phyloP scores from a whole-genome alignment of 2,888 invertebrate genomes.

The Camponotus fellah region DNA sequence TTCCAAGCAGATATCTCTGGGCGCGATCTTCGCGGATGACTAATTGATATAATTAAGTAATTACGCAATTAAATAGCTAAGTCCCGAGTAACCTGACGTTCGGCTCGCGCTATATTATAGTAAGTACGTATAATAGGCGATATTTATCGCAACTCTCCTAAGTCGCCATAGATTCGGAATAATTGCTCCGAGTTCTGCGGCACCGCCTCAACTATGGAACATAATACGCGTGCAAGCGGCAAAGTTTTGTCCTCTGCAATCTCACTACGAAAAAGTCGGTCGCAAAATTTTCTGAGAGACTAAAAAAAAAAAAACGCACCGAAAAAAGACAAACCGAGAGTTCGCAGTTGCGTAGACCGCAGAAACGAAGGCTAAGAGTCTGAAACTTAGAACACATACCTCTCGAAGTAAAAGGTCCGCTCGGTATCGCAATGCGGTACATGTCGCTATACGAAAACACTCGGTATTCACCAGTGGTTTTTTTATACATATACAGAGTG shows the following conservation, averaged over 20 bases:
- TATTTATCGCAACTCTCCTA: constrained; percentile 69
- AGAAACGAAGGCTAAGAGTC: constrained; percentile 39
- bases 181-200: constrained; percentile 73
- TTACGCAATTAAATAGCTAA: constrained; percentile 61
- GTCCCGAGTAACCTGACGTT: constrained; percentile 54
- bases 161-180: constrained; percentile 76
- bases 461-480: not conserved
- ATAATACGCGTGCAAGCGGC: constrained; percentile 18
- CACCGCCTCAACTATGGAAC: constrained; percentile 2
- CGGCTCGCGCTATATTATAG: constrained; percentile 70
- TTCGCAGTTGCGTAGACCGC: not conserved
- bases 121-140: constrained; percentile 77
- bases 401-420: constrained; percentile 23
- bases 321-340: constrained; percentile 55
- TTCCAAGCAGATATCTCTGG: constrained; percentile 19
- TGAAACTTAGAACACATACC: constrained; percentile 55
- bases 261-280: constrained; percentile 37
- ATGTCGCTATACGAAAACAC: constrained; percentile 10
- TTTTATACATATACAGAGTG: not conserved
- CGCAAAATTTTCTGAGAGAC: constrained; percentile 26
- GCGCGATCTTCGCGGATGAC: constrained; percentile 22
- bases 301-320: not conserved
- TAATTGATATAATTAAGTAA: constrained; percentile 75
- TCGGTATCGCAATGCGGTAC: not conserved
- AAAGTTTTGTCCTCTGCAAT: constrained; percentile 56